Conservation (phyloP, 2,888 invertebrate species). For the Molorchus minor region DNA sequence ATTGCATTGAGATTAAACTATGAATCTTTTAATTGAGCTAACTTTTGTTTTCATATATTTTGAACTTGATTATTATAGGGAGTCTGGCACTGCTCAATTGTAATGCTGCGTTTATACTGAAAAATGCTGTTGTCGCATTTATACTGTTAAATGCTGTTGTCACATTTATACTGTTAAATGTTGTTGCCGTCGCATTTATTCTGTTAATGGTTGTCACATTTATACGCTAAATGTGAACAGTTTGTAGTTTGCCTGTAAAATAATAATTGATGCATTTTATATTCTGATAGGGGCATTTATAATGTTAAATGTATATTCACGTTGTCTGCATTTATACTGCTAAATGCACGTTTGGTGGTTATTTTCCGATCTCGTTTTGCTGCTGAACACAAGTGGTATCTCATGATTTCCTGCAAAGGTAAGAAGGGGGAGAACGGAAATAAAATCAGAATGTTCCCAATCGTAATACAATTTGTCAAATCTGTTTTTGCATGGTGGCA, state of each 20-base stretch:
- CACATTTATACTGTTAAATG: slow-evolving; percentile 35
- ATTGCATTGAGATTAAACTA: slow-evolving; percentile 1
- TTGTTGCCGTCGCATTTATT: slow-evolving; percentile 13
- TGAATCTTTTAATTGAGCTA: no score
- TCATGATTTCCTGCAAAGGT: slow-evolving; percentile 52
- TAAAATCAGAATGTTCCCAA: slow-evolving; percentile 56
- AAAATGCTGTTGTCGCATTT: slow-evolving; percentile 25
- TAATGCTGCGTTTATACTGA: slow-evolving; percentile 29
- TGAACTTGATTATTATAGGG: no score
- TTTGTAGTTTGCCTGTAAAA: background rate
- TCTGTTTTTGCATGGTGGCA: slow-evolving; percentile 1
- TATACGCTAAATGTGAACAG: slow-evolving; percentile 3
- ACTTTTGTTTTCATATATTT: no score
- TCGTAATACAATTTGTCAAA: background rate
- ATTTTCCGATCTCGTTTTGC: background rate
- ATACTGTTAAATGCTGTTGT: slow-evolving; percentile 24
- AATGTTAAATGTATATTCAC: slow-evolving; percentile 25
- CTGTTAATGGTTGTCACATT: slow-evolving; percentile 12
- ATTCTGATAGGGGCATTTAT: slow-evolving; percentile 26
- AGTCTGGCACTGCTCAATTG: slow-evolving; percentile 2
- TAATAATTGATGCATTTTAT: slow-evolving; percentile 17
- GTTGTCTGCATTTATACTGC: slow-evolving; percentile 22
- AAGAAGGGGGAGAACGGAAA: slow-evolving; percentile 61
- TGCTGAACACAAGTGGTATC: slow-evolving; percentile 28
- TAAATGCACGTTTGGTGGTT: slow-evolving; percentile 11